phyloP scores from a whole-genome alignment of 2,888 invertebrate genomes.

The Noctuana brunneofusca region DNA sequence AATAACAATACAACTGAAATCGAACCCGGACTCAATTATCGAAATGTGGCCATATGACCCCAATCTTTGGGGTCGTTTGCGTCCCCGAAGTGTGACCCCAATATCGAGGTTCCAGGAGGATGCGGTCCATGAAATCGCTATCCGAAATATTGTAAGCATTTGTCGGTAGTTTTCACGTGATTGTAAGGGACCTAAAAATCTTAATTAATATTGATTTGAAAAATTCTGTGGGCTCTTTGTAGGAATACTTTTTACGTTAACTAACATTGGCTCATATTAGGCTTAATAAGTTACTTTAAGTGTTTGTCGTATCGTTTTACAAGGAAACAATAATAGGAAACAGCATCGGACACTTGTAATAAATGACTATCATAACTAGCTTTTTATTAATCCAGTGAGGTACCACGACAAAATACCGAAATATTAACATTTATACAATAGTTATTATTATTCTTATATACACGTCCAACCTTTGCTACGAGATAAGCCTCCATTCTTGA shows the following conservation, averaged over 20 bases:
- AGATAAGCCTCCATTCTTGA: neutral
- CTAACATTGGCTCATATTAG: too few species aligned
- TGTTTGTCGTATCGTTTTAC: too few species aligned
- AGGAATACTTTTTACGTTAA: too few species aligned
- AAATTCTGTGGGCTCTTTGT: neutral
- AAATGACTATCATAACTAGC: too few species aligned
- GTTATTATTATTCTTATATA: too few species aligned
- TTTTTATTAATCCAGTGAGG: too few species aligned
- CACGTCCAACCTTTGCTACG: neutral
- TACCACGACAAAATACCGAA: too few species aligned
- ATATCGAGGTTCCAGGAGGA: constrained; percentile 4
- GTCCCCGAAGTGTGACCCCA: constrained; percentile 19
- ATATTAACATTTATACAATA: too few species aligned
- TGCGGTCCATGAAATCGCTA: constrained; percentile 17
- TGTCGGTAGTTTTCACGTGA: constrained; percentile 14
- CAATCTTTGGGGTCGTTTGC: constrained; percentile 19
- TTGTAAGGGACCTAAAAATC: neutral
- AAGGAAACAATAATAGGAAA: too few species aligned
- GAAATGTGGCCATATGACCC: constrained; percentile 21
- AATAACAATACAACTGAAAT: constrained; percentile 29
- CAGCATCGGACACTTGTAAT: too few species aligned
- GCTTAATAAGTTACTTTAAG: too few species aligned
- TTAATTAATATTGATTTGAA: too few species aligned
- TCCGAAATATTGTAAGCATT: neutral
- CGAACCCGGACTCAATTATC: constrained; percentile 29